Percentiles rank a stretch among this genome's conserved stretches.
Conservation (phyloP, 1,140 invertebrate genomes). For the Gonioctena quinquepunctata region DNA sequence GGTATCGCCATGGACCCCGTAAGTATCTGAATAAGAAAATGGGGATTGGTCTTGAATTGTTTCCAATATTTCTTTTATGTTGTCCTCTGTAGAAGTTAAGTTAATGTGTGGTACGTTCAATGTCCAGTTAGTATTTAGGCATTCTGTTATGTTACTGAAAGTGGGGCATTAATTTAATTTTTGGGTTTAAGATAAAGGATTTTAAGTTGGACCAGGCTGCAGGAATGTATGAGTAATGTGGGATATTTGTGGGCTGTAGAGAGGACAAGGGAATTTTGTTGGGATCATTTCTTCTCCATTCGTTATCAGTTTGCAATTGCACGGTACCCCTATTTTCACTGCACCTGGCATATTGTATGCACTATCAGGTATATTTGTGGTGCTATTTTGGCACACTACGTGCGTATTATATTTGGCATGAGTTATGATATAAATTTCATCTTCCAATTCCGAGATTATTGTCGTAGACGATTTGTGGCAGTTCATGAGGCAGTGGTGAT, state of each 20-base stretch:
- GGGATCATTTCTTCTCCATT: constrained; percentile 8
- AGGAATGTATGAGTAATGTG: too few species aligned
- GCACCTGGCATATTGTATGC: background rate
- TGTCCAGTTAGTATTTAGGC: constrained; percentile 22
- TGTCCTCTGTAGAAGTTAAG: constrained; percentile 13
- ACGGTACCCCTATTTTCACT: constrained; percentile 5
- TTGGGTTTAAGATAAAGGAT: constrained; percentile 23
- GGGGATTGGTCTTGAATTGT: background rate
- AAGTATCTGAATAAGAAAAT: constrained; percentile 8
- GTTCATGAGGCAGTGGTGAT: constrained; percentile 12
- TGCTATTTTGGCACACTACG: background rate
- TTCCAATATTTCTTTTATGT: constrained; percentile 9
- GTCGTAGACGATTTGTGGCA: constrained; percentile 17
- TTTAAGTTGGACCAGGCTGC: constrained; percentile 25
- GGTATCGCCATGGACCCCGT: constrained; percentile 14
- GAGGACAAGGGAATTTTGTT: constrained; percentile 15
- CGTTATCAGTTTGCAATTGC: constrained; percentile 3
- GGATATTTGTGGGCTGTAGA: background rate
- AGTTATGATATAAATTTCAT: background rate
- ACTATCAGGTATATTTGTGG: background rate
- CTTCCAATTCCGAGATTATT: constrained; percentile 6
- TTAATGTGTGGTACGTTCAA: constrained; percentile 23
- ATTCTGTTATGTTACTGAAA: constrained; percentile 15
- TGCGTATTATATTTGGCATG: constrained; percentile 5
- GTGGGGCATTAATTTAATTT: background rate